Evolutionary conservation across 2,888 invertebrate genomes (phyloP).

Genomic region (Rosalia funebris): DNA sequence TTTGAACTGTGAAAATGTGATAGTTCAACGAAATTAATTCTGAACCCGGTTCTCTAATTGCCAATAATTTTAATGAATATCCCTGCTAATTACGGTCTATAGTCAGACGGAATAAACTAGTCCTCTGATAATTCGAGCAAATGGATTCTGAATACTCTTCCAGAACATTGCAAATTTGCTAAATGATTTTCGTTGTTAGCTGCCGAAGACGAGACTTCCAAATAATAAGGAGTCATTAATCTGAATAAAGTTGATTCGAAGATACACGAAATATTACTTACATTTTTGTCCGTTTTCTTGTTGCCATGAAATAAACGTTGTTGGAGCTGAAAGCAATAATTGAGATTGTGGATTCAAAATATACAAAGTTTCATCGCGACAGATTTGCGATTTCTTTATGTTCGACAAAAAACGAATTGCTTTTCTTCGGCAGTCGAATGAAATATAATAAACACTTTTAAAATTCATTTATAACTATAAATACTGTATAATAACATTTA

Average conservation of each 20-base stretch:
- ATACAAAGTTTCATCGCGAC: no score
- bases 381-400: no score
- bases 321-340: neutral
- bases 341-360: neutral
- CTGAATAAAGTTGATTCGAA: constrained; percentile 9
- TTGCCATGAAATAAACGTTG: neutral
- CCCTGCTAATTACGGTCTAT: neutral
- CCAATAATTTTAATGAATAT: neutral
- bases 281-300: neutral
- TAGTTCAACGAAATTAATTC: no score
- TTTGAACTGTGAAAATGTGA: no score
- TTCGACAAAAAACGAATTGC: no score
- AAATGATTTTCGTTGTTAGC: constrained; percentile 11
- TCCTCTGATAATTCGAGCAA: constrained; percentile 5
- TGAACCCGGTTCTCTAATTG: neutral
- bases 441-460: no score
- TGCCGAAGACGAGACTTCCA: neutral
- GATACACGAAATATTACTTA: constrained; percentile 14
- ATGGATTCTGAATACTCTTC: constrained; percentile 1
- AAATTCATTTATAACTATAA: no score
- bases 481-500: no score
- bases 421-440: no score
- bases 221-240: constrained; percentile 13
- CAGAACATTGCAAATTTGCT: constrained; percentile 8
- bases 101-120: neutral